phyloP scores from a whole-genome alignment of 2,797 vertebrate species.

The Telmatherina bonti region DNA sequence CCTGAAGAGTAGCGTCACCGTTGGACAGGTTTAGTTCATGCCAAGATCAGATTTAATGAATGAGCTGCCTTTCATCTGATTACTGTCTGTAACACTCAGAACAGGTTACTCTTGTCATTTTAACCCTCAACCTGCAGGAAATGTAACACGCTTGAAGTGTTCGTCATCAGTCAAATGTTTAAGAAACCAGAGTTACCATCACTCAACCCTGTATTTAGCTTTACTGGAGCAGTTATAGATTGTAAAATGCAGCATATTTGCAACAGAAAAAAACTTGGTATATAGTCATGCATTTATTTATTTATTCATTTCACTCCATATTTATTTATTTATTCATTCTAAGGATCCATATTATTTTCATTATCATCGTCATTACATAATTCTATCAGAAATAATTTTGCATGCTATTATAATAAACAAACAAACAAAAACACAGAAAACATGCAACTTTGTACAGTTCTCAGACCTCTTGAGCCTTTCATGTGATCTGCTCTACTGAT shows the following conservation, averaged over 20 bases:
- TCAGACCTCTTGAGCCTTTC: not conserved
- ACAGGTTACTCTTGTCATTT: conserved; percentile 13
- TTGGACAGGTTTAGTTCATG: conserved; percentile 22
- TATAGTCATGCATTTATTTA: no score
- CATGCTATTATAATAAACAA: no score
- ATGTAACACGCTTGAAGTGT: not conserved
- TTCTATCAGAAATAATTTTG: no score
- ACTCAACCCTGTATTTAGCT: no score
- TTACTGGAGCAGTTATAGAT: no score
- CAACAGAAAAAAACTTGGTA: not conserved
- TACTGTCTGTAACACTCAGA: conserved; percentile 17
- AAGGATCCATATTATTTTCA: no score
- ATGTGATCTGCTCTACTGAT: not conserved
- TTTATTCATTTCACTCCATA: no score
- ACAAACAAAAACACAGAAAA: not conserved
- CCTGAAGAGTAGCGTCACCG: not conserved
- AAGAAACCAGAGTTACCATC: no score
- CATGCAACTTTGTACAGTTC: not conserved
- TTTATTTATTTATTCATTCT: no score
- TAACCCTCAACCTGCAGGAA: conserved; percentile 9
- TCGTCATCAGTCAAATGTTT: no score
- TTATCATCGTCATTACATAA: no score
- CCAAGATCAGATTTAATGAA: conserved; percentile 17
- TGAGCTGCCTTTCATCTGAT: conserved; percentile 16
- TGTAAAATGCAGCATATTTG: not conserved